Conservation (phyloP, 2,113 vertebrate species). For the Tenebrosternarchus preto region DNA sequence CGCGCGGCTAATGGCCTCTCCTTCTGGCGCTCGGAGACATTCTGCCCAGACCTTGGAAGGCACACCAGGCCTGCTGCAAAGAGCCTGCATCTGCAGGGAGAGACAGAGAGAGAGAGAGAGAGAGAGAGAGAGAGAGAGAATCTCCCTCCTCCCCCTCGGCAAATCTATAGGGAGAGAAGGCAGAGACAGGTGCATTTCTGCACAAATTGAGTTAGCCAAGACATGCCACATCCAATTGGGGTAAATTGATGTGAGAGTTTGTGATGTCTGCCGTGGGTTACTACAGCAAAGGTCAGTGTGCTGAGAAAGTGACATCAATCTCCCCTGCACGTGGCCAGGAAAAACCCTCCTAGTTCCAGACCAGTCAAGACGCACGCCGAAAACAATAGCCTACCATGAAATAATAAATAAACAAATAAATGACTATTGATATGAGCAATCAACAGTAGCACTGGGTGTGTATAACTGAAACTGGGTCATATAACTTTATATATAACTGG, state of each 20-base stretch:
- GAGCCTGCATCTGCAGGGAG: conserved; percentile 80
- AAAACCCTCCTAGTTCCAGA: conserved; percentile 61
- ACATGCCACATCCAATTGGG: conserved; percentile 99
- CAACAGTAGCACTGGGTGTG: conserved; percentile 1
- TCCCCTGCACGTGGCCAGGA: conserved; percentile 75
- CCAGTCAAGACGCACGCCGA: conserved; percentile 61
- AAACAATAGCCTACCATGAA: conserved; percentile 34
- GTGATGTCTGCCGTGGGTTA: conserved; percentile 98
- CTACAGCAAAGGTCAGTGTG: conserved; percentile 99
- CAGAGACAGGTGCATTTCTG: conserved; percentile 99
- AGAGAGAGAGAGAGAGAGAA: conserved; percentile 57
- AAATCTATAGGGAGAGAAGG: conserved; percentile 97
- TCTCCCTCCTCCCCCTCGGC: conserved; percentile 73
- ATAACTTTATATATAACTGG: conserved; percentile 1
- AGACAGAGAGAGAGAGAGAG: conserved; percentile 48
- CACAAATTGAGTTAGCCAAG: conserved; percentile 98
- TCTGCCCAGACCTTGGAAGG: conserved; percentile 91
- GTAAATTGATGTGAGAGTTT: conserved; percentile 99
- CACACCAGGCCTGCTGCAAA: conserved; percentile 83
- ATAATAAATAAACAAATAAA: background rate
- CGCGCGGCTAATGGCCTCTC: conserved; percentile 78
- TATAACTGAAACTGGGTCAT: background rate
- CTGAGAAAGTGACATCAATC: conserved; percentile 92
- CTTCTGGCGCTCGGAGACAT: conserved; percentile 92
- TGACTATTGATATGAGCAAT: conserved; percentile 9